A percentile compares a stretch with the other conserved stretches of the same genome.
phyloP scores from a whole-genome alignment of 2,888 invertebrate genomes.

The Deilephila elpenor region DNA sequence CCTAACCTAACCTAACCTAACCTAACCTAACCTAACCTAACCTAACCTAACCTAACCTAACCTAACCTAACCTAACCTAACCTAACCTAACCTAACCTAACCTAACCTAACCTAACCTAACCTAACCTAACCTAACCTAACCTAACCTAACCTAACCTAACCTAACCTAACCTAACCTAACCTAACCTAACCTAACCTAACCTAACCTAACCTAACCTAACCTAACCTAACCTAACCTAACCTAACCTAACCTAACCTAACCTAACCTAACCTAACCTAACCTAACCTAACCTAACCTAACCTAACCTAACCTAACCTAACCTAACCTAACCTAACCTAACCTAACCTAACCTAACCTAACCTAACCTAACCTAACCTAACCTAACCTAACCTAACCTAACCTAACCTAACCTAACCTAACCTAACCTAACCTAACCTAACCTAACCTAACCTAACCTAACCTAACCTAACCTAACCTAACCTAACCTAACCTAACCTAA shows the following conservation, averaged over 20 bases:
- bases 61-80: conserved; percentile 11
- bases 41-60: conserved; percentile 9
- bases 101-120: conserved; percentile 29
- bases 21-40: conserved; percentile 9
- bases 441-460: no score
- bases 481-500: no score
- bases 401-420: no score
- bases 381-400: no score
- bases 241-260: conserved; percentile 8
- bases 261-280: conserved; percentile 14
- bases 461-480: no score
- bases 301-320: conserved; percentile 30
- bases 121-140: conserved; percentile 29
- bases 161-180: conserved; percentile 29
- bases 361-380: no score
- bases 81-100: conserved; percentile 29
- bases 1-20: conserved; percentile 9
- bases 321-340: no score
- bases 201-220: conserved; percentile 29
- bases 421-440: no score
- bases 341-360: no score
- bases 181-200: conserved; percentile 29
- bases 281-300: conserved; percentile 29
- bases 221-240: conserved; percentile 28
- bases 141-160: conserved; percentile 29